A percentile compares a stretch with the other conserved stretches of the same genome.
phyloP scores from a whole-genome alignment of 2,888 invertebrate genomes.

The Rhogogaster chlorosoma region DNA sequence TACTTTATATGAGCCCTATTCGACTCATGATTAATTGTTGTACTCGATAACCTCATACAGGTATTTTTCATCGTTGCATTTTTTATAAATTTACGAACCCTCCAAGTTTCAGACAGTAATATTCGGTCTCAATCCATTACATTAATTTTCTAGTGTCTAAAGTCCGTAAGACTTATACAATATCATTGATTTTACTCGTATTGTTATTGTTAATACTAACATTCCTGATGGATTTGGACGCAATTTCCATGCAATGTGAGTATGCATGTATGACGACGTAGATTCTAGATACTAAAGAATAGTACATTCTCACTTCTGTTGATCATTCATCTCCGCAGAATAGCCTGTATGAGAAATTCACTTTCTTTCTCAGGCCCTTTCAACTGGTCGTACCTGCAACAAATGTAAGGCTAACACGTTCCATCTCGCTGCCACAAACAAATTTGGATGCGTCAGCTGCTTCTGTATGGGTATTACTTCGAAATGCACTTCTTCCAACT shows the following conservation, averaged over 20 bases:
- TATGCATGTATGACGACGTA: conserved; percentile 13
- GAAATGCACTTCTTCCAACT: conserved; percentile 89
- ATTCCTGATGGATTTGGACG: conserved; percentile 54
- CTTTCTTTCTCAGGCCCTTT: conserved; percentile 80
- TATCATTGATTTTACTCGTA: conserved; percentile 29
- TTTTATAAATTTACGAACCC: not conserved
- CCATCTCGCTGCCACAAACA: conserved; percentile 88
- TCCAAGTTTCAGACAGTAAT: not conserved
- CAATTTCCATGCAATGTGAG: conserved; percentile 46
- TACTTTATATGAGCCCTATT: not conserved
- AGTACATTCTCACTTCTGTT: conserved; percentile 1
- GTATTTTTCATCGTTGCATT: not conserved
- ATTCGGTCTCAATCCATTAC: not conserved
- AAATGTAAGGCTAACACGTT: conserved; percentile 92
- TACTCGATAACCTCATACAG: not conserved
- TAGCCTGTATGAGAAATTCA: not conserved
- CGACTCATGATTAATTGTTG: not conserved
- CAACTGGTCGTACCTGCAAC: conserved; percentile 91
- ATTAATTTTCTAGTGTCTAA: not conserved
- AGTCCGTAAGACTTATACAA: not conserved
- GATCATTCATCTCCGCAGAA: not conserved
- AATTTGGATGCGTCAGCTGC: conserved; percentile 95
- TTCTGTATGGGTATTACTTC: conserved; percentile 96
- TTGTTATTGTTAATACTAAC: conserved; percentile 54
- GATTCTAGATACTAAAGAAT: conserved; percentile 52